phyloP scores from a whole-genome alignment of 2,113 vertebrate species.

The Rhodinocichla rosea region DNA sequence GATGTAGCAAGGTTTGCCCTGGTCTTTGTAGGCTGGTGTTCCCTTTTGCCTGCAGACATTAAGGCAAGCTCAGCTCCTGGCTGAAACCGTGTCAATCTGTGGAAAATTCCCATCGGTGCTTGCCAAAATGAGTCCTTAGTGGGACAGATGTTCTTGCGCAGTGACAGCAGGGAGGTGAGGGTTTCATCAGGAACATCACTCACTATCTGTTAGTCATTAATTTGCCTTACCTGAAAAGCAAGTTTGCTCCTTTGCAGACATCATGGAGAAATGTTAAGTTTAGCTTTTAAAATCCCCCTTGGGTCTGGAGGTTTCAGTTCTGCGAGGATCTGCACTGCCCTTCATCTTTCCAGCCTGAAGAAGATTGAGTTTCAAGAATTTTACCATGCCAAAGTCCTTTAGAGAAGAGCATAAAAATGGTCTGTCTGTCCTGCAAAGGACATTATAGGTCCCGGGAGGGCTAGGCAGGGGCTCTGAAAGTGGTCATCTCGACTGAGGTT shows the following conservation, averaged over 20 bases:
- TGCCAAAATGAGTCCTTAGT: not conserved
- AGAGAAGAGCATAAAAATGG: not conserved
- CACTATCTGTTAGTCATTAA: not conserved
- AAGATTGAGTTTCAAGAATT: slow-evolving; percentile 16
- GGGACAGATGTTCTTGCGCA: not conserved
- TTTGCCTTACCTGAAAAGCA: slow-evolving; percentile 15
- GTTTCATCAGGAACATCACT: not conserved
- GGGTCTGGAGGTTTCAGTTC: not conserved
- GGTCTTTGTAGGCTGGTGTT: not conserved
- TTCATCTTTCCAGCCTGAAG: not conserved
- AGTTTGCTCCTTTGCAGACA: not conserved
- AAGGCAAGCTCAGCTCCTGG: not conserved
- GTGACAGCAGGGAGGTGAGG: not conserved
- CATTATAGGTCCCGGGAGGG: not conserved
- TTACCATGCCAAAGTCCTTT: not conserved
- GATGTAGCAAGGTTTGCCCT: not conserved
- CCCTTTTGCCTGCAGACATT: not conserved
- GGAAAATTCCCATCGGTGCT: not conserved
- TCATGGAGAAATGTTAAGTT: not conserved
- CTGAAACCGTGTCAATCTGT: not conserved
- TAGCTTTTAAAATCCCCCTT: not conserved
- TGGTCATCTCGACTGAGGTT: accelerated
- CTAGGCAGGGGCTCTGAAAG: not conserved
- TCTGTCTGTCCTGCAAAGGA: not conserved
- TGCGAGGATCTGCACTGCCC: not conserved